Percentiles rank a stretch among this genome's conserved stretches.
Evolutionary conservation across 2,797 vertebrate genomes (phyloP).

Genomic region (Ciconia nigra): DNA sequence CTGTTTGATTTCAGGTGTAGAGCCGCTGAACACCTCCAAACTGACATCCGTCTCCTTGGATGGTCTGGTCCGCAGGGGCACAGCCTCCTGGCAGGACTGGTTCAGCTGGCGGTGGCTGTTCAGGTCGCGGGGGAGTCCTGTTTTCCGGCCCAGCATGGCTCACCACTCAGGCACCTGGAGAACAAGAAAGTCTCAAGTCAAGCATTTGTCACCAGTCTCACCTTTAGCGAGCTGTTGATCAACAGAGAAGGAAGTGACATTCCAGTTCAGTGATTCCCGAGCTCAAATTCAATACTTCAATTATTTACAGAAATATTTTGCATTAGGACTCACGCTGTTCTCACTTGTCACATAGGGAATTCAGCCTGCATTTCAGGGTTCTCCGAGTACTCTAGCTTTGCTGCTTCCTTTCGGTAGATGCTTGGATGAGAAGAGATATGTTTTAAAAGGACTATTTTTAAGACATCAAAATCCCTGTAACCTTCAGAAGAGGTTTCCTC

Average conservation of each 20-base stretch:
- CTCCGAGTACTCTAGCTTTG: not conserved
- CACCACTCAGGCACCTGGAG: conserved; percentile 76
- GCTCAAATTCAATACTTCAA: fast-evolving
- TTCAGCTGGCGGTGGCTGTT: conserved; percentile 67
- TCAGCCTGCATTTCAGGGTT: fast-evolving
- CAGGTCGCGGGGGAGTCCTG: conserved; percentile 74
- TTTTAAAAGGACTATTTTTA: not conserved
- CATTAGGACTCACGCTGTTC: fast-evolving
- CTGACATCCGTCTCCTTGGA: conserved; percentile 63
- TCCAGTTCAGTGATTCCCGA: not conserved
- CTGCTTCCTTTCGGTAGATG: not conserved
- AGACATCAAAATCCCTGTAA: not conserved
- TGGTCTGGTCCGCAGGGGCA: conserved; percentile 48
- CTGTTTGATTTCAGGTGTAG: conserved; percentile 15
- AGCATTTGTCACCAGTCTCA: fast-evolving
- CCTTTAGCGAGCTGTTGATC: fast-evolving
- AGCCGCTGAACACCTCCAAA: conserved; percentile 74
- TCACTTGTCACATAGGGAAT: not conserved
- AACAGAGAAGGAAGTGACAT: not conserved
- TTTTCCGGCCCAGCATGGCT: conserved; percentile 90
- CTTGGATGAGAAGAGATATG: not conserved
- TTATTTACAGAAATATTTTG: not conserved
- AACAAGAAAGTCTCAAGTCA: not conserved
- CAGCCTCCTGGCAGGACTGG: conserved; percentile 31
- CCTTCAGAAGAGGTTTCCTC: not conserved